These are phyloP conservation scores for Hofmannophila pseudospretella DNA, from an alignment of 2,888 invertebrate species.

Conservation along the genomic window DNA sequence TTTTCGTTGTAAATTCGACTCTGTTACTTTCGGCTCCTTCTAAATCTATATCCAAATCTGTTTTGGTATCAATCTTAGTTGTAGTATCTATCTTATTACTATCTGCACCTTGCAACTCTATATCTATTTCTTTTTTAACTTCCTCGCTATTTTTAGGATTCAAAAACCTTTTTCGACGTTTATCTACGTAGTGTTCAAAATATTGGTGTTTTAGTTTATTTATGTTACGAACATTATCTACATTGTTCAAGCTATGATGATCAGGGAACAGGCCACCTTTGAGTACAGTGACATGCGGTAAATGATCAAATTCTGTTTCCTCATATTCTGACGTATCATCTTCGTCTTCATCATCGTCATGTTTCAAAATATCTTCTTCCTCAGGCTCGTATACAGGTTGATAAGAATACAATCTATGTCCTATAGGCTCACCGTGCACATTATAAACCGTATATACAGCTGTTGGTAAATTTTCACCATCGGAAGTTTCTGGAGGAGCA, in stretches of 20 bases:
- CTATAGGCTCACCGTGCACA: constrained; percentile 69
- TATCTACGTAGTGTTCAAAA: constrained; percentile 65
- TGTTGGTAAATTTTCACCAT: constrained; percentile 57
- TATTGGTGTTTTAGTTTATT: constrained; percentile 66
- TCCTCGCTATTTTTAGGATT: constrained; percentile 41
- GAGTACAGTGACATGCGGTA: constrained; percentile 55
- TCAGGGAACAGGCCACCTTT: constrained; percentile 65
- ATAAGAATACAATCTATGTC: constrained; percentile 64
- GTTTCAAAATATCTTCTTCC: constrained; percentile 48
- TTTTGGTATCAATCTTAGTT: constrained; percentile 29
- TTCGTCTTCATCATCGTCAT: constrained; percentile 20
- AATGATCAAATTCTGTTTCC: constrained; percentile 43
- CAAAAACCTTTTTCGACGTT: constrained; percentile 57
- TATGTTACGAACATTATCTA: constrained; percentile 44
- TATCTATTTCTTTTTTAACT: constrained; percentile 32
- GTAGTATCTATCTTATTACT: constrained; percentile 21
- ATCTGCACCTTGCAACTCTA: constrained; percentile 44
- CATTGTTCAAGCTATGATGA: constrained; percentile 27
- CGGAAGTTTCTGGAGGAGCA: constrained; percentile 18
- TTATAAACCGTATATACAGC: constrained; percentile 68
- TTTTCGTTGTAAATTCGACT: constrained; percentile 27
- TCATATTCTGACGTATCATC: constrained; percentile 49
- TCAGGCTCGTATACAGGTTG: constrained; percentile 72
- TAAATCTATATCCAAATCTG: constrained; percentile 36
- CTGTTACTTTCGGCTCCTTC: constrained; percentile 35